Conservation (phyloP, 2,113 vertebrate species). For the Anser cygnoides region DNA sequence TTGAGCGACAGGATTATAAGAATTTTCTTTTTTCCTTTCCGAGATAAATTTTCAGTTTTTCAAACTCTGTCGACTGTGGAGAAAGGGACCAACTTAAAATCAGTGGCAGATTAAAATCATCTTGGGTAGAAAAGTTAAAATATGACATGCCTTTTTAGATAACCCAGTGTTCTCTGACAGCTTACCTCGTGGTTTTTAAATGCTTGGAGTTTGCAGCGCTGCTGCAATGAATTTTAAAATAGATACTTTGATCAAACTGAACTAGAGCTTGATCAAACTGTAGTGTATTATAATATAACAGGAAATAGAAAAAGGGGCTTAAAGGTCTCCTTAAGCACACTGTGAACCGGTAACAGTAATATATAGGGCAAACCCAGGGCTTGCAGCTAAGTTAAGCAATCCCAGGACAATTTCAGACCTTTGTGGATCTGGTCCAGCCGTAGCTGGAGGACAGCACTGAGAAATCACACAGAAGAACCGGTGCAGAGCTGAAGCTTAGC, state of each 20-base stretch:
- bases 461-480: not conserved
- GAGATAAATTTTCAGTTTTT: not conserved
- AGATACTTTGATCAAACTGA: not conserved
- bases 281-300: not conserved
- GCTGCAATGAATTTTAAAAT: slow-evolving; percentile 36
- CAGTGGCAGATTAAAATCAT: not conserved
- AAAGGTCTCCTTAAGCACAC: not conserved
- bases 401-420: not conserved
- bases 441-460: not conserved
- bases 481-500: not conserved
- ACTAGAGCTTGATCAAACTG: not conserved
- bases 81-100: not conserved
- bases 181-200: slow-evolving; percentile 26
- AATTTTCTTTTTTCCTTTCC: not conserved
- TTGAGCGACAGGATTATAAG: not conserved
- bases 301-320: slow-evolving; percentile 9
- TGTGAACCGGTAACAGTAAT: not conserved
- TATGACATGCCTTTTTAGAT: not conserved
- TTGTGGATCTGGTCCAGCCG: not conserved
- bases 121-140: not conserved
- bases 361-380: not conserved
- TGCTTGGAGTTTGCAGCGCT: not conserved
- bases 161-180: slow-evolving; percentile 9
- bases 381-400: not conserved
- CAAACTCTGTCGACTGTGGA: not conserved